Evolutionary conservation across 2,113 vertebrate species (phyloP), one percentile per base, ranked within the genome.

Genomic region (Buteo buteo): DNA sequence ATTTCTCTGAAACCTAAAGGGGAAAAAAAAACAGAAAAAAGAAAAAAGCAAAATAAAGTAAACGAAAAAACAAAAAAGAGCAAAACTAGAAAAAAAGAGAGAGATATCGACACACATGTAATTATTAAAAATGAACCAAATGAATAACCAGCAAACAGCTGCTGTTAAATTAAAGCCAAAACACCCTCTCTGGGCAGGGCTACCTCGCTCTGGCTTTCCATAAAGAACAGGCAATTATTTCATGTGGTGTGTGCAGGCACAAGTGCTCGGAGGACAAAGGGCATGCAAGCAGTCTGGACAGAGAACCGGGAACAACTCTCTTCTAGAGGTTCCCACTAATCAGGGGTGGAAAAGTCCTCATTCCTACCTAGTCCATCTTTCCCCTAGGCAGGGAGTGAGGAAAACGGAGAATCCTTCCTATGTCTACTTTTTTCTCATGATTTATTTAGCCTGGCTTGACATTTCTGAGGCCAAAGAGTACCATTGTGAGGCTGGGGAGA

Each of bases 1-100:
- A 98, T 98, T 98, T 98, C 98, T 98, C 98, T 98, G 98, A 98
- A 98, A 98, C 98, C 98, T 98, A 98, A 98, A 98, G 98, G 98
- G 98, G 97, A 62, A 94, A 95, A 97, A 97, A 97, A 97, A 98
- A 98, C 97, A 98, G 97, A 97, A 98, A 97, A 98, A 98, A 97
- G 97, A 97, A 98, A 98, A 98, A 98, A 98, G 96, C 96, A 98
- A 98, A 98, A 98, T 98, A 98, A 98, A 98, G 98, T 96, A 98
- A 98, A 98, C 97, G 88, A 98, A 97, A 98, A 96, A 85, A 97
- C 97, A 97, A 97, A 96, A 98, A 98, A 98, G 97, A 97, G 95
- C 95, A 97, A 98, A 98, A 98, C 98, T 98, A 98, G 97, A 97
- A 98, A 97, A 97, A 97, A 97, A 97, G 96, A 98, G 90, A 97